A percentile compares a stretch with the other conserved stretches of the same genome.
phyloP scores from a whole-genome alignment of 1,140 invertebrate genomes.

The Bacillus rossius region DNA sequence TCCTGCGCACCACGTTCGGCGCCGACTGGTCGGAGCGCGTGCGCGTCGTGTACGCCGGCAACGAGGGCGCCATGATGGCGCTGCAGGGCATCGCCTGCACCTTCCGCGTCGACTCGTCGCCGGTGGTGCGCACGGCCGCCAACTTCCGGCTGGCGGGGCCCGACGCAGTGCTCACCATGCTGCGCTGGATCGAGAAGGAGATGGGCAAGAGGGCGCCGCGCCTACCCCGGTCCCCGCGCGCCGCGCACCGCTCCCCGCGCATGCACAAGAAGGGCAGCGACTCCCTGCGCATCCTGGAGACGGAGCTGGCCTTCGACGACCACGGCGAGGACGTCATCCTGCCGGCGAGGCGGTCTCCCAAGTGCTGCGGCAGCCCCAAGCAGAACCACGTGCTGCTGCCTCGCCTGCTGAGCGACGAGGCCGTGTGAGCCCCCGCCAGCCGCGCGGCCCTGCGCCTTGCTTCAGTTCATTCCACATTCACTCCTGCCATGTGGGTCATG shows the following conservation, averaged over 20 bases:
- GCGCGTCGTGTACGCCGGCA: constrained; percentile 40
- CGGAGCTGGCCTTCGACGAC: too few relatives aligned
- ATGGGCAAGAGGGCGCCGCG: constrained; percentile 15
- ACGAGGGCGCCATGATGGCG: constrained; percentile 40
- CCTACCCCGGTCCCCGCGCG: not conserved
- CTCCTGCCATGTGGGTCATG: too few relatives aligned
- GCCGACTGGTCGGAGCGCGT: constrained; percentile 40
- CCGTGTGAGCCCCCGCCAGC: too few relatives aligned
- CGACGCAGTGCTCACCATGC: constrained; percentile 35
- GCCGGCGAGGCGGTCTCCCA: too few relatives aligned
- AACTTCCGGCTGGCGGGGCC: constrained; percentile 35
- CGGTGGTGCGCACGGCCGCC: constrained; percentile 32
- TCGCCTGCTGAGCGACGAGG: too few relatives aligned
- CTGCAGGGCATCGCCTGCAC: constrained; percentile 38
- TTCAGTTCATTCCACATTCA: too few relatives aligned
- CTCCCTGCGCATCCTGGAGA: too few relatives aligned
- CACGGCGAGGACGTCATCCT: too few relatives aligned
- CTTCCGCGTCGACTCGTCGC: constrained; percentile 37
- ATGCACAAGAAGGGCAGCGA: too few relatives aligned
- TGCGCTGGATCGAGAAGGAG: constrained; percentile 39
- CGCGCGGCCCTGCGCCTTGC: too few relatives aligned
- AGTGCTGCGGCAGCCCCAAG: too few relatives aligned
- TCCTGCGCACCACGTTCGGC: constrained; percentile 38
- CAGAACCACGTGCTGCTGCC: too few relatives aligned
- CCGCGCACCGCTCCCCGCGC: not conserved